Evolutionary conservation across 2,113 vertebrate genomes (phyloP).

Genomic region (Calidris pygmaea): DNA sequence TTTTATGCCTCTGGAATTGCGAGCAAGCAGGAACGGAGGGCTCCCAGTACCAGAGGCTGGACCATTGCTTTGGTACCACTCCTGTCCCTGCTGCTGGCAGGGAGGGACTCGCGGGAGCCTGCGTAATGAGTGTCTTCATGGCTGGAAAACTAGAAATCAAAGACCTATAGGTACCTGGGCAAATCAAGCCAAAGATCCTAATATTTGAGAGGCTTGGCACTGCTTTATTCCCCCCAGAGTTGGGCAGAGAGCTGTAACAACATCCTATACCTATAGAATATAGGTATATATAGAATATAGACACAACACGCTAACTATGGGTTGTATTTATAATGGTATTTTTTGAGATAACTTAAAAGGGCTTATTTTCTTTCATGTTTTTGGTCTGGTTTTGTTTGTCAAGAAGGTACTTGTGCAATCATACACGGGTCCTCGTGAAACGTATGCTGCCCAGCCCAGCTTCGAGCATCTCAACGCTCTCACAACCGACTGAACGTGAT

Average conservation of each 20-base stretch:
- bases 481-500: not conserved
- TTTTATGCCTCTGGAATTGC: constrained; percentile 25
- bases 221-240: not conserved
- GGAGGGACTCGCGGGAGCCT: not conserved
- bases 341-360: not conserved
- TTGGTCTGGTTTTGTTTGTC: not conserved
- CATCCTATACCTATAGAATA: not conserved
- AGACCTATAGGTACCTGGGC: not conserved
- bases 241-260: not conserved
- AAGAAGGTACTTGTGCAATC: constrained; percentile 33
- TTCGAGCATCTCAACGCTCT: not conserved
- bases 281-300: not conserved
- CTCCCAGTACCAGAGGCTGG: rapidly evolving
- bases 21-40: not conserved
- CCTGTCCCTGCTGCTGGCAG: not conserved
- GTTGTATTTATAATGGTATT: not conserved
- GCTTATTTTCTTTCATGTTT: constrained; percentile 37
- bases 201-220: not conserved
- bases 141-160: not conserved
- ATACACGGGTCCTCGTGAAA: not conserved
- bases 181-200: not conserved
- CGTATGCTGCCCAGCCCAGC: not conserved
- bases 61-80: rapidly evolving
- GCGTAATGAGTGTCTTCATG: not conserved
- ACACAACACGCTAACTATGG: not conserved